A percentile compares a stretch with the other conserved stretches of the same genome.
Conservation (phyloP, 2,113 vertebrate species). For the Ictalurus furcatus region DNA sequence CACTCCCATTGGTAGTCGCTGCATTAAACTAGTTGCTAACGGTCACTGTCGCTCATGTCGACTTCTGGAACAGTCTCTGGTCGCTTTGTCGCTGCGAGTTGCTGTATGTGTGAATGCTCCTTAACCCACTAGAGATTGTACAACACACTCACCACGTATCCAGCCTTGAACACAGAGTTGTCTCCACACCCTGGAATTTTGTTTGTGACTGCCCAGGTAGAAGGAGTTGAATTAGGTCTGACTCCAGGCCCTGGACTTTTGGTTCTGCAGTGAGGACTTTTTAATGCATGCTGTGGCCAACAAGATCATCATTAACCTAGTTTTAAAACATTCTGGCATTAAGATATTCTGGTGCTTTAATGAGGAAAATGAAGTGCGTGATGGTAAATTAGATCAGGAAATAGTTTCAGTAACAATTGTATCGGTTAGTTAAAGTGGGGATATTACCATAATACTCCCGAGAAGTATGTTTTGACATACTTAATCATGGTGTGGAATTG, state of each 20-base stretch:
- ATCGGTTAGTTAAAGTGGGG: neutral
- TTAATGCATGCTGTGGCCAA: neutral
- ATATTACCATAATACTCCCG: too few relatives aligned
- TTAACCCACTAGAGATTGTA: neutral
- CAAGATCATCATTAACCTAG: neutral
- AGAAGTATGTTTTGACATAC: neutral
- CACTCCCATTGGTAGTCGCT: too few relatives aligned
- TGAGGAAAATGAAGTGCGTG: neutral
- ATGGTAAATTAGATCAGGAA: neutral
- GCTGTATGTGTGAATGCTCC: too few relatives aligned
- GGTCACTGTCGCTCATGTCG: too few relatives aligned
- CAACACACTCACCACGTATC: too few relatives aligned
- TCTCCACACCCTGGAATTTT: neutral
- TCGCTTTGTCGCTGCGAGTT: too few relatives aligned
- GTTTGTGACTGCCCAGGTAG: neutral
- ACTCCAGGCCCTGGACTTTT: neutral
- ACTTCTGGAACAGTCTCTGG: too few relatives aligned
- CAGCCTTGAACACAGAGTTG: neutral
- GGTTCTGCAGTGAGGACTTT: neutral
- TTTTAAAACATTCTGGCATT: neutral
- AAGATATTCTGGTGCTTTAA: neutral
- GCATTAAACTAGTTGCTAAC: too few relatives aligned
- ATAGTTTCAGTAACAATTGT: neutral
- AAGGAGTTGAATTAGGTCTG: neutral
- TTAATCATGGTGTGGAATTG: neutral